Evolutionary conservation across 1,140 invertebrate genomes (phyloP), one percentile per base, ranked within the genome.

Genomic region (Zaprionus capensis): DNA sequence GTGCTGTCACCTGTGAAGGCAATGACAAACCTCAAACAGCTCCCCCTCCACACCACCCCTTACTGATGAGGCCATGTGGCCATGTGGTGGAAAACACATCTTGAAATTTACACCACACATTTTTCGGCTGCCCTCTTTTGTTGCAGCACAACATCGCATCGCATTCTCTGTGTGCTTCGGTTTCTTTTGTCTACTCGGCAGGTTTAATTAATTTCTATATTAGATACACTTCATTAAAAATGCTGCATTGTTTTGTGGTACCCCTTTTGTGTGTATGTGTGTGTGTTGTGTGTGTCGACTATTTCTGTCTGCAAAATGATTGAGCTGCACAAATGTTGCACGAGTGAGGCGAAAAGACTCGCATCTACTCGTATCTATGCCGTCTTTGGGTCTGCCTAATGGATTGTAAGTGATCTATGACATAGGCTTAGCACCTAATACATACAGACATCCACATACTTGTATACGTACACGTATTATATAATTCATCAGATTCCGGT

Each of bases 131-230:
- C 38, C 34, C 59, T 15, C 28, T 46, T 44, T 56, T 26, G 11
- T 62, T 26, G 44, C 62, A 76, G 41, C 71, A 53, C 66, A 34
- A 34, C 9, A 34, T 34, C 31, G 31, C 31, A 51, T 20, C 20
- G 20, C 46, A 46, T 46, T 24, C 20, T 51, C 46, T 83, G 31
- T 34, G 31, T 34, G 74, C 77, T 70, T 72, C 72, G 24, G 71
- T 62, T 36, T 61, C 58, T 62, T 57, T 49, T 65, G 46, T 68
- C 31, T 71, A 17, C 41, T 63, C 61, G 72, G 79, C 77, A 72
- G 77, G 78, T 87, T 88, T 87, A 87, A 87, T 87, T 87, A 87
- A 87, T 87, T 87, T 87, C 78, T 87, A 87, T 87, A 90, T 87
- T 88, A 87, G 84, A 87, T 81, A 88, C 84, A 87, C 85, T 87